Base-by-base conservation (phyloP, 2,888 invertebrate species). In the Drosophila imparisetae region DNA sequence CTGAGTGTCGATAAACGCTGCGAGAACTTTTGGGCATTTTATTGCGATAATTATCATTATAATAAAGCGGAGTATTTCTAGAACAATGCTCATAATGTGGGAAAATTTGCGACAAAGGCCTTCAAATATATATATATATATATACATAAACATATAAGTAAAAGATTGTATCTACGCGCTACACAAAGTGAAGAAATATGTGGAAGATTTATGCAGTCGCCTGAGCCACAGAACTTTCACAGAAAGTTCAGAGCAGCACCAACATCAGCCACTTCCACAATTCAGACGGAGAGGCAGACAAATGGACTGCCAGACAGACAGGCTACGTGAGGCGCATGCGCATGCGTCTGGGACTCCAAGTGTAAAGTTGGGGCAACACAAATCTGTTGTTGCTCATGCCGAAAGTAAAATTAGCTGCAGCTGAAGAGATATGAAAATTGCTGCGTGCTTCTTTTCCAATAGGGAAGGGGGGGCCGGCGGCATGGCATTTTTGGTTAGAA, bases 311-410 rank as follows among this genome's bases (percentile, higher is more conserved):
- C 36, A 27, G 69, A 34, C 42, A 11, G 54, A 50, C 45, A 6
- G 45, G 34, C 13, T 78, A 87, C 90, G 87, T 89, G 89, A 89
- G 88, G 61, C 72, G 88, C 88, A 86, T 86, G 90, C 88, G 87
- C 82, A 78, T 80, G 80, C 76, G 77, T 61, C 66, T 54, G 36
- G 21, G 40, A 6, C 32, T n/a, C 18, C 21, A 32, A 52, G 50
- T n/a, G 15, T 50, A 21, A 50, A 38, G 38, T 27, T 50, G 50
- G 29, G 50, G 50, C 3, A 29, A 8, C 29, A 50, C 50, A 50
- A 65, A 67, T 62, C 53, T 64, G 57, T 60, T 49, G 62, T 34
- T 54, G 61, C 45, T 49, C 38, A 38, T 34, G 60, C 78, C 70
- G 85, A 88, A 85, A 85, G 85, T 83, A 85, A 89, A 85, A 85